Evolutionary conservation across 2,113 vertebrate species (phyloP).

Genomic region (Cavia porcellus): DNA sequence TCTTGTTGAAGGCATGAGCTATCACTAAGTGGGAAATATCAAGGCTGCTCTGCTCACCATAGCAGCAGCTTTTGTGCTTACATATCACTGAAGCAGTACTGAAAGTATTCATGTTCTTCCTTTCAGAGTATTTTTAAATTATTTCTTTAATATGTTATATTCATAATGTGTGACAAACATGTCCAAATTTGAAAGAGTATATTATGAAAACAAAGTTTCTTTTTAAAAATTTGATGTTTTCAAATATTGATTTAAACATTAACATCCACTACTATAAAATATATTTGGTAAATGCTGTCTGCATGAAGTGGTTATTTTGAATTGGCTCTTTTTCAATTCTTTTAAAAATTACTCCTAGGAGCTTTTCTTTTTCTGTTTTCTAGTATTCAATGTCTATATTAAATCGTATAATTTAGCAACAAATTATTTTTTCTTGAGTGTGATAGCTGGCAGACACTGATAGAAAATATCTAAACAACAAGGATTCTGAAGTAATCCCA

Average conservation of each 20-base stretch:
- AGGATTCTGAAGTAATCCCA: slow-evolving; percentile 34
- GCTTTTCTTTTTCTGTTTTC: slow-evolving; percentile 16
- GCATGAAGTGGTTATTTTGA: not conserved
- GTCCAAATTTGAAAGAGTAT: not conserved
- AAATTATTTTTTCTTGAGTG: slow-evolving; percentile 16
- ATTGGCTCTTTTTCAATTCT: slow-evolving; percentile 18
- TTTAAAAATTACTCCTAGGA: not conserved
- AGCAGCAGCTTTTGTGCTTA: not conserved
- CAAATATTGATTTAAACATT: not conserved
- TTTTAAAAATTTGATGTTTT: not conserved
- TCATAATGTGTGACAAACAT: not conserved
- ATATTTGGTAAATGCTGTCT: not conserved
- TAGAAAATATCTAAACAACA: not conserved
- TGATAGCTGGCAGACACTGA: slow-evolving; percentile 34
- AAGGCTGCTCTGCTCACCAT: not conserved
- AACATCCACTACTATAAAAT: not conserved
- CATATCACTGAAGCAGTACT: not conserved
- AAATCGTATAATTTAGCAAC: slow-evolving; percentile 58
- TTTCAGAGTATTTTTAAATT: not conserved
- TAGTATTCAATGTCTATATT: not conserved
- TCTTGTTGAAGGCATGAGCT: not conserved
- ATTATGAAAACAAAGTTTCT: not conserved
- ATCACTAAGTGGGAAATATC: not conserved
- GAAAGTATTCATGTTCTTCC: not conserved
- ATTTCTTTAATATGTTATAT: not conserved